Conservation (phyloP, 2,113 vertebrate species). For the Scomber japonicus region DNA sequence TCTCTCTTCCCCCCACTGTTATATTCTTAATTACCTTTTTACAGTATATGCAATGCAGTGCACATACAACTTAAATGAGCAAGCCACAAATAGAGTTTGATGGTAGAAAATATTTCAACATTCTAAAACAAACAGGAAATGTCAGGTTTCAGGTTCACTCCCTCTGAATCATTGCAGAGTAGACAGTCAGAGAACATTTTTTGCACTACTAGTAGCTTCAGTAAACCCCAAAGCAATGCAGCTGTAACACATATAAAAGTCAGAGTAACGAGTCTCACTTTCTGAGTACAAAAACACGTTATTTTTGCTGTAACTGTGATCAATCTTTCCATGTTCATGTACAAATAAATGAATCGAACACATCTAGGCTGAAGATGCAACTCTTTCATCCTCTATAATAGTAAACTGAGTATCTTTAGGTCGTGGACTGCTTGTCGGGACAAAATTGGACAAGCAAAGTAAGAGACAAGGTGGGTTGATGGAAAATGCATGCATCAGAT, state of each 20-base stretch:
- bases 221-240: conserved; percentile 14
- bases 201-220: not conserved
- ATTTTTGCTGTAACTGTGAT: not conserved
- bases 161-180: not conserved
- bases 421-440: too few relatives aligned
- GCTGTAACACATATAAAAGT: not conserved
- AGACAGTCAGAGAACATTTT: not conserved
- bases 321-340: not conserved
- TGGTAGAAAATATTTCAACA: not conserved
- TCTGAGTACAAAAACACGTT: not conserved
- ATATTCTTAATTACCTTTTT: not conserved
- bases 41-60: not conserved
- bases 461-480: not conserved
- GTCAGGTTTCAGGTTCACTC: not conserved
- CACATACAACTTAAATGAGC: not conserved
- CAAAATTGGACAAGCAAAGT: too few relatives aligned
- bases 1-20: not conserved
- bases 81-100: not conserved
- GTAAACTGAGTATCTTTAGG: too few relatives aligned
- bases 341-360: not conserved
- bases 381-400: too few relatives aligned
- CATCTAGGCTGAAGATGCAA: not conserved
- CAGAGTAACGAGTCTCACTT: too few relatives aligned
- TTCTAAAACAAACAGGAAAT: conserved; percentile 28
- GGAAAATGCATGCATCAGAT: not conserved